Conservation (phyloP, 1,140 invertebrate species). For the Magallana ariakensis region DNA sequence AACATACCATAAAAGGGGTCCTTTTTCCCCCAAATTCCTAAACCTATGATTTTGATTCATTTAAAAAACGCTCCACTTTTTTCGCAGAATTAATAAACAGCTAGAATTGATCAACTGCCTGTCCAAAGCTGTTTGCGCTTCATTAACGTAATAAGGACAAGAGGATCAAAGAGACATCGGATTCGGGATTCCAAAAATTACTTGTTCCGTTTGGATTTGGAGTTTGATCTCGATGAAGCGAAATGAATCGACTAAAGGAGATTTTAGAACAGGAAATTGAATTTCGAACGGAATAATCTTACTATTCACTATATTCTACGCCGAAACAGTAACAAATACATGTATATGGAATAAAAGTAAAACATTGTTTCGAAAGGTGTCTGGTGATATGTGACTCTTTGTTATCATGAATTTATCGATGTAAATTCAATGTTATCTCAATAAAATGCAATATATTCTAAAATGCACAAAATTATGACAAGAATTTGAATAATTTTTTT, state of each 20-base stretch:
- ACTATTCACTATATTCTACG: neutral
- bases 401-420: no score
- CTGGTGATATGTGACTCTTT: no score
- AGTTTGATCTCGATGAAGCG: neutral
- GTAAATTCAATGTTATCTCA: no score
- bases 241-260: conserved; percentile 4
- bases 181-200: conserved; percentile 32
- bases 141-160: conserved; percentile 21
- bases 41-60: conserved; percentile 15
- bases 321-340: no score
- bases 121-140: neutral
- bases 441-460: no score
- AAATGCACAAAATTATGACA: no score
- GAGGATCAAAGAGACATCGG: conserved; percentile 16
- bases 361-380: no score
- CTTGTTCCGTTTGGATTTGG: conserved; percentile 17
- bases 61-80: neutral
- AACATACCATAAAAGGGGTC: neutral
- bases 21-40: neutral
- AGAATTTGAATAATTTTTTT: no score
- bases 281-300: conserved; percentile 3
- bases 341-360: no score
- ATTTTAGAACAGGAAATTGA: conserved; percentile 32
- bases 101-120: conserved; percentile 14
- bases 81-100: neutral